Percentiles rank a stretch among this genome's conserved stretches.
phyloP scores from a whole-genome alignment of 2,113 vertebrate genomes.

The Columba janthina region DNA sequence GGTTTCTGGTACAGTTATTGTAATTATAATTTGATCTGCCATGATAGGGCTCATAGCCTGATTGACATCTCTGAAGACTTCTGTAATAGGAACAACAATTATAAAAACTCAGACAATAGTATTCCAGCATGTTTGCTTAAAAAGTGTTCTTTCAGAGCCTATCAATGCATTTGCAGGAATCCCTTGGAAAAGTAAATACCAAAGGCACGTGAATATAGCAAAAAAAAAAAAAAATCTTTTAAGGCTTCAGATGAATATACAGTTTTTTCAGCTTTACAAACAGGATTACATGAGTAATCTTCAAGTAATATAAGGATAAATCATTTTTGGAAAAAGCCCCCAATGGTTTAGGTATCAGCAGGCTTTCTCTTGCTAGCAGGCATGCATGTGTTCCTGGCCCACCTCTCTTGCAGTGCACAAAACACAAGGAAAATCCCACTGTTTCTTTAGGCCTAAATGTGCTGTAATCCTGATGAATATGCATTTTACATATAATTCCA shows the following conservation, averaged over 20 bases:
- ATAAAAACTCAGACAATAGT: neutral
- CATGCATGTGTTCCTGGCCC: conserved; percentile 33
- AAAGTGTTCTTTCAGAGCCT: neutral
- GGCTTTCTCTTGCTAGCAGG: conserved; percentile 52
- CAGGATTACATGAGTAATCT: conserved; percentile 71
- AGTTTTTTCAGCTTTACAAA: conserved; percentile 59
- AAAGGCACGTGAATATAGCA: neutral
- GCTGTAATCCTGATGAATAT: conserved; percentile 34
- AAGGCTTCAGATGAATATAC: conserved; percentile 20
- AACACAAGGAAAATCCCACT: conserved; percentile 31
- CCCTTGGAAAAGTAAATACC: conserved; percentile 2
- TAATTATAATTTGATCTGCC: neutral
- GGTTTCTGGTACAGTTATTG: neutral
- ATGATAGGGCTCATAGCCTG: neutral
- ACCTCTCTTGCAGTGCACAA: conserved; percentile 10
- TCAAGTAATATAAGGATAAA: conserved; percentile 56
- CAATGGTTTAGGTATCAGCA: conserved; percentile 49
- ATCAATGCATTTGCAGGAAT: neutral
- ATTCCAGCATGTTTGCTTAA: neutral
- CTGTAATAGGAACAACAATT: neutral
- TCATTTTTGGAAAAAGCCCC: conserved; percentile 41
- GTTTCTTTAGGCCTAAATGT: conserved; percentile 36
- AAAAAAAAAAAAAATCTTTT: neutral
- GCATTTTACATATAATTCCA: neutral
- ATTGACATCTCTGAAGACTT: neutral